Base-by-base conservation (phyloP, 2,888 invertebrate genomes). In the Anarsia innoxiella region DNA sequence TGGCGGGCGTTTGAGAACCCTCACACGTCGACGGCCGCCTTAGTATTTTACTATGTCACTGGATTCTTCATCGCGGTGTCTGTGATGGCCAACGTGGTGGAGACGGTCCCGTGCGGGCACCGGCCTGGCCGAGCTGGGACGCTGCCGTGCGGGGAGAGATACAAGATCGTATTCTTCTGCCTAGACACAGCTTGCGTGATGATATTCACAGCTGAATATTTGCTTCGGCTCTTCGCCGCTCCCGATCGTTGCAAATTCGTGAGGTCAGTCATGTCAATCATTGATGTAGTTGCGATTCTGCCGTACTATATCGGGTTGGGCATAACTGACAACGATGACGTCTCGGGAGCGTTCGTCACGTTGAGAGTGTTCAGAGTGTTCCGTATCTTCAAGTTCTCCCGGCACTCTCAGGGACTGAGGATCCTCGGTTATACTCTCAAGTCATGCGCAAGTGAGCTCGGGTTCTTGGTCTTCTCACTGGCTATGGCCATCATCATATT, bases 401-500 rank as follows among this genome's bases (percentile, higher is more conserved):
- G 99, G 53, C 99, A 99, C 87, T 99, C 99, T 50, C 98, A 98
- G 86, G 99, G 99, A 38, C 88, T 99, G 42, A 89, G 99, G 50
- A 99, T 99, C 75, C 90, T 99, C 55, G 99, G 99, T 47, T 99
- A 99, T 85, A 99, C 99, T 44, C 90, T 99, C 51, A 99, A 99
- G 87, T 96, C 96, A 42, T 99, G 99, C 86, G 98, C 98, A 75
- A 97, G 96, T 76, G 99, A 99, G 86, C 90, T 99, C 56, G 99
- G 99, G 53, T 99, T 99, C 87, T 91, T 99, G 47, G 97, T 99
- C 44, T 99, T 99, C 86, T 99, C 99, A 16, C 87, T 99, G 66
- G 97, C 98, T 48, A 99, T 99, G 99, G 99, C 99, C 63, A 99
- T 99, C 78, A 99, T 99, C 66, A 99, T 99, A 67, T 99, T 99